These are phyloP conservation scores for Myotis daubentonii DNA, from an alignment of 2,797 vertebrate genomes.

Conservation along the genomic window DNA sequence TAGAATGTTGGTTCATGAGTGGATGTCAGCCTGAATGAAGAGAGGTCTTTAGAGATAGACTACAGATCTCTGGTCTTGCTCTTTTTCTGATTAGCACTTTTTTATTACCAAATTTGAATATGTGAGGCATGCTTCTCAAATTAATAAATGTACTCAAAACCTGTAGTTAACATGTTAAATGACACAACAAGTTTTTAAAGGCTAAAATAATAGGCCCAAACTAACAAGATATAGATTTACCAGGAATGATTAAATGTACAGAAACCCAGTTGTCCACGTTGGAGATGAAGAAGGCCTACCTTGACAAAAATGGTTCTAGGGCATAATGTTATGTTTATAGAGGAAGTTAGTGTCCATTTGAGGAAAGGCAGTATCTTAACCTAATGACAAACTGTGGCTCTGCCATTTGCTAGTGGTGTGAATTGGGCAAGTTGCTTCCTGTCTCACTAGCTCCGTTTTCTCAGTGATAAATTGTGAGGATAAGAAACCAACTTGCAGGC, in stretches of 20 bases:
- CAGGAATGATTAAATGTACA: background rate
- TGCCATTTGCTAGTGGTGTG: background rate
- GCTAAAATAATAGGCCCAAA: background rate
- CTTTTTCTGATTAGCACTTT: background rate
- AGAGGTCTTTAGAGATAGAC: background rate
- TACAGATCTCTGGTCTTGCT: background rate
- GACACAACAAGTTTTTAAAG: background rate
- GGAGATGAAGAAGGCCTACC: background rate
- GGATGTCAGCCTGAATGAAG: background rate
- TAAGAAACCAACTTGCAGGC: background rate
- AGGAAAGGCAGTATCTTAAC: background rate
- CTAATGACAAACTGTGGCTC: background rate
- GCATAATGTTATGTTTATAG: background rate
- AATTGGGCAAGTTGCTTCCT: background rate
- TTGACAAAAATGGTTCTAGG: background rate
- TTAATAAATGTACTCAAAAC: background rate
- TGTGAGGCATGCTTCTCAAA: conserved; percentile 2
- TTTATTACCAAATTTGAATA: background rate
- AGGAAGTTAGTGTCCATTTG: background rate
- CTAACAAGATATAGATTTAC: background rate
- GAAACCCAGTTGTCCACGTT: background rate
- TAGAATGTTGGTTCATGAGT: background rate
- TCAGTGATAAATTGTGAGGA: background rate
- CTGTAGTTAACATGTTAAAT: background rate
- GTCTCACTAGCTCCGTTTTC: background rate